phyloP scores from a whole-genome alignment of 1,140 invertebrate genomes.

The Drosophila rufa region DNA sequence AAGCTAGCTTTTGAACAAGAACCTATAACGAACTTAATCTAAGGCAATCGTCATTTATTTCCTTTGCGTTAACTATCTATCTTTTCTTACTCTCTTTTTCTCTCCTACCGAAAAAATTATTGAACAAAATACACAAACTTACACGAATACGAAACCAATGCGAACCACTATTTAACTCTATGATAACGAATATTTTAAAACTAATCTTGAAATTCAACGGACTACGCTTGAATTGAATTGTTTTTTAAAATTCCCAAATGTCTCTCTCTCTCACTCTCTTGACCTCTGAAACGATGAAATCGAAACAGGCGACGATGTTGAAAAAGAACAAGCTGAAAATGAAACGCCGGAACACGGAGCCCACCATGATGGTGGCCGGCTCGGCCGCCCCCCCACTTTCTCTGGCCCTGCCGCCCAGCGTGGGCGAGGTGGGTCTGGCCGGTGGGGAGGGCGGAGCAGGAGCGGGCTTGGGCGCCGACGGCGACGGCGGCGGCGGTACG shows the following conservation, averaged over 20 bases:
- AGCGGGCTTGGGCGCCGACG: constrained; percentile 70
- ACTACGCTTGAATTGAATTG: constrained; percentile 42
- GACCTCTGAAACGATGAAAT: constrained; percentile 13
- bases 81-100: constrained; percentile 57
- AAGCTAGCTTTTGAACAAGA: constrained; percentile 51
- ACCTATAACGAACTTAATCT: constrained; percentile 39
- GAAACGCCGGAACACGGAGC: constrained; percentile 96
- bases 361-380: constrained; percentile 91
- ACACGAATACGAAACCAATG: constrained; percentile 22
- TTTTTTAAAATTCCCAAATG: constrained; percentile 22
- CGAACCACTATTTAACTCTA: constrained; percentile 19
- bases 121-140: constrained; percentile 35
- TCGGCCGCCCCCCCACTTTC: constrained; percentile 87
- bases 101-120: constrained; percentile 38
- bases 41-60: constrained; percentile 50
- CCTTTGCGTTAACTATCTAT: constrained; percentile 61
- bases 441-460: constrained; percentile 75
- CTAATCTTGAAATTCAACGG: constrained; percentile 54
- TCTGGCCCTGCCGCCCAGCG: constrained; percentile 86
- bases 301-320: constrained; percentile 92
- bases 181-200: constrained; percentile 35
- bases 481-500: constrained; percentile 74
- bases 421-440: constrained; percentile 84
- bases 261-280: neutral
- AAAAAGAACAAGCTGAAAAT: constrained; percentile 97